These are phyloP conservation scores for Apotomis capreana DNA, from an alignment of 2,888 invertebrate genomes.

Conservation along the genomic window DNA sequence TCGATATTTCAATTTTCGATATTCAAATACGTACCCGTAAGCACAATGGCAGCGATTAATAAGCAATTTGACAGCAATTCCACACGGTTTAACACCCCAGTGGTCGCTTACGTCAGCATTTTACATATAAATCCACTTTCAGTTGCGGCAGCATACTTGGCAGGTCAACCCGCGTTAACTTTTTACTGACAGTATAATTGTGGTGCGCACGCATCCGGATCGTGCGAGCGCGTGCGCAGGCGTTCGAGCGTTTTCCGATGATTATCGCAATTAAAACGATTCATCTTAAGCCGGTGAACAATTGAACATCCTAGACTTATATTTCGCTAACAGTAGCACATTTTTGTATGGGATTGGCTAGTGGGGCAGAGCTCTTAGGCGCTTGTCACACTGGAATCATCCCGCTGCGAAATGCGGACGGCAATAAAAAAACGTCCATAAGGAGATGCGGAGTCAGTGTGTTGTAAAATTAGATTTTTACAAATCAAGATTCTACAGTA, in stretches of 20 bases:
- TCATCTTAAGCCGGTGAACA: slow-evolving; percentile 1
- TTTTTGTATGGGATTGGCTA: no score
- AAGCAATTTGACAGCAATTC: slow-evolving; percentile 23
- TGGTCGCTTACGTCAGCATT: slow-evolving; percentile 28
- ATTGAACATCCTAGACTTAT: no score
- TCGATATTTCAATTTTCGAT: no score
- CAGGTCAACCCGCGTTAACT: slow-evolving; percentile 55
- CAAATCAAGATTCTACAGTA: no score
- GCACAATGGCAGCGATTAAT: not conserved
- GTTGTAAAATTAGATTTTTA: no score
- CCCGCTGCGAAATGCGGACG: no score
- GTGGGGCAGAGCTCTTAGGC: no score
- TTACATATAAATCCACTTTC: slow-evolving; percentile 44
- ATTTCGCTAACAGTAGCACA: no score
- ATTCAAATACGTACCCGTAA: no score
- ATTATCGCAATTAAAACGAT: slow-evolving; percentile 22
- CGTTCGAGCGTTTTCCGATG: slow-evolving; percentile 2
- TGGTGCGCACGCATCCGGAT: slow-evolving; percentile 50
- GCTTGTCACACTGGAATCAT: no score
- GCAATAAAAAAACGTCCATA: no score
- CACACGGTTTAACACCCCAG: slow-evolving; percentile 14
- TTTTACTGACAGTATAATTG: slow-evolving; percentile 53
- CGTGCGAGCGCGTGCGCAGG: slow-evolving; percentile 35
- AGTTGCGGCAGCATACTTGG: slow-evolving; percentile 52
- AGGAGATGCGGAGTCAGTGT: no score